Conservation (phyloP, 2,797 vertebrate species). For the Hipposideros larvatus region DNA sequence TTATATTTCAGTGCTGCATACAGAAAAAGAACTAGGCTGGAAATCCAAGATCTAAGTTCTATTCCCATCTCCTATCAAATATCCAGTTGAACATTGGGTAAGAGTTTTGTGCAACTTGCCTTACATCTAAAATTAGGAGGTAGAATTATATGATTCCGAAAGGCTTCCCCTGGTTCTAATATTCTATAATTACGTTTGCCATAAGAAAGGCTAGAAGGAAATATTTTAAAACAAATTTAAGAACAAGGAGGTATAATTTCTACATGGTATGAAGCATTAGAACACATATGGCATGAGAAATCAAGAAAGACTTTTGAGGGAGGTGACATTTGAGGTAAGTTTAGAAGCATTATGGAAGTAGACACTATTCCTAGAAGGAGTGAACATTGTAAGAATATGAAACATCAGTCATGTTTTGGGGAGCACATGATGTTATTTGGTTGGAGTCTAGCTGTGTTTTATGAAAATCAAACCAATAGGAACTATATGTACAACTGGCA, state of each 20-base stretch:
- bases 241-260: background rate
- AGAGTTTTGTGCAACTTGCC: slow-evolving; percentile 23
- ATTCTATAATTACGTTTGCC: background rate
- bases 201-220: background rate
- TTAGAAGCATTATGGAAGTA: slow-evolving; percentile 18
- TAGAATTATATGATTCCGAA: background rate
- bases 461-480: background rate
- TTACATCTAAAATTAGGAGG: slow-evolving; percentile 24
- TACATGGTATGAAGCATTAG: background rate
- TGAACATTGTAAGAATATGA: slow-evolving; percentile 44
- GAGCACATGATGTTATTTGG: background rate
- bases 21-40: background rate
- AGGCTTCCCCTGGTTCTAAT: background rate
- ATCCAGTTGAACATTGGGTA: background rate
- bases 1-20: background rate
- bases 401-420: background rate
- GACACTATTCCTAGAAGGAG: background rate
- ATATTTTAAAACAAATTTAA: slow-evolving; percentile 53
- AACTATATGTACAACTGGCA: slow-evolving; percentile 10
- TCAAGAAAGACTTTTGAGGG: background rate
- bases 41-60: slow-evolving; percentile 5
- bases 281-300: background rate
- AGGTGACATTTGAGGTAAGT: background rate
- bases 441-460: background rate
- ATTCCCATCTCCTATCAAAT: background rate